Percentiles rank a stretch among this genome's conserved stretches.
Evolutionary conservation across 2,797 vertebrate genomes (phyloP).

Genomic region (Leptodactylus fallax): DNA sequence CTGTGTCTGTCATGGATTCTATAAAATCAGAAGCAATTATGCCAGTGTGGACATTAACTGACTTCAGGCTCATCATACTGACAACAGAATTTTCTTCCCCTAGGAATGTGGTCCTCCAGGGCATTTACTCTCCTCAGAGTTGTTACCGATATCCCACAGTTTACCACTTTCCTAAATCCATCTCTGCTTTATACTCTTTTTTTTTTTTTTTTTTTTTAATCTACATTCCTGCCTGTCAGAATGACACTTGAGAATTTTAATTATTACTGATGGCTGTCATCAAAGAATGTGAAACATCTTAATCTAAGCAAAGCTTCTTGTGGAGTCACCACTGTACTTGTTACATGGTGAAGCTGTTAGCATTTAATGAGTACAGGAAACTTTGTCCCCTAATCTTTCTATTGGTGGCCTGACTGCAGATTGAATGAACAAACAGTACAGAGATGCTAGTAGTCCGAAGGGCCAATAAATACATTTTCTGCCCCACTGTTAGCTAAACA

Average conservation of each 20-base stretch:
- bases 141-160: background rate
- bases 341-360: background rate
- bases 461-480: too few species aligned
- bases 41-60: background rate
- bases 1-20: too few species aligned
- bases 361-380: background rate
- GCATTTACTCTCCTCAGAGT: background rate
- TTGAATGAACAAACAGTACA: too few species aligned
- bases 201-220: too few species aligned
- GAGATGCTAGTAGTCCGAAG: too few species aligned
- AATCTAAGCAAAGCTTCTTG: slow-evolving; percentile 37
- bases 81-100: background rate
- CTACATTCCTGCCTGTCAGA: slow-evolving; percentile 31
- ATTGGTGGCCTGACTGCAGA: too few species aligned
- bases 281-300: slow-evolving; percentile 15
- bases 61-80: background rate
- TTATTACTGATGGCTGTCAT: slow-evolving; percentile 34
- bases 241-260: slow-evolving; percentile 23
- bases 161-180: slow-evolving; percentile 25
- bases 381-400: too few species aligned
- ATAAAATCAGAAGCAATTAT: background rate
- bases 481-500: too few species aligned
- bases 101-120: slow-evolving; percentile 21
- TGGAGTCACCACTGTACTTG: background rate
- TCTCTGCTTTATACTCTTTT: background rate